These are phyloP conservation scores for Cepphus grylle DNA, from an alignment of 2,113 vertebrate species.

Conservation along the genomic window DNA sequence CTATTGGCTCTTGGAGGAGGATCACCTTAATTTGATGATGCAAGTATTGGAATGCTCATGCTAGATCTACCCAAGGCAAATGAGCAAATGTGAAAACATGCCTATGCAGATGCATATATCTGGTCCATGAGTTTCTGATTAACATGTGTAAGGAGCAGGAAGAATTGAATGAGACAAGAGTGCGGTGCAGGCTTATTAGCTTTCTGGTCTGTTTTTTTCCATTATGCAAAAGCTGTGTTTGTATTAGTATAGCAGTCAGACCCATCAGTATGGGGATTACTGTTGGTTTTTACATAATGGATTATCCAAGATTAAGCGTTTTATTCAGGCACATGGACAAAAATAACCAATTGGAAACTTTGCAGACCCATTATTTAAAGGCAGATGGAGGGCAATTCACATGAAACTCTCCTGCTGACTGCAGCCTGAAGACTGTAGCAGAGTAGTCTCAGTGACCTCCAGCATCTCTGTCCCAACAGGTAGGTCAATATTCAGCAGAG, in stretches of 20 bases:
- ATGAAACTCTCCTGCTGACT: background rate
- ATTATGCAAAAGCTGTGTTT: background rate
- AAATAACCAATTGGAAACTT: conserved; percentile 78
- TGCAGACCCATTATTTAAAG: conserved; percentile 77
- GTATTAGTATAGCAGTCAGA: conserved; percentile 45
- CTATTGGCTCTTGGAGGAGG: background rate
- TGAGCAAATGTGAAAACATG: background rate
- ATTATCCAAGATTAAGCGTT: conserved; percentile 83
- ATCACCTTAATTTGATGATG: background rate
- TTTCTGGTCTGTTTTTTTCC: background rate
- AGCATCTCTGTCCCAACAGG: background rate
- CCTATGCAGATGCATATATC: background rate
- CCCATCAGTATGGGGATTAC: conserved; percentile 77
- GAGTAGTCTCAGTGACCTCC: background rate
- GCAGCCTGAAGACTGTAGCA: background rate
- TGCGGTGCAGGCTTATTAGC: background rate
- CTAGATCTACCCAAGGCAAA: background rate
- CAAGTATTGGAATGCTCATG: background rate
- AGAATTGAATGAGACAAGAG: background rate
- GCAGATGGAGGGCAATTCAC: background rate
- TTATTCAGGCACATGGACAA: conserved; percentile 79
- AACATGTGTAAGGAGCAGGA: background rate
- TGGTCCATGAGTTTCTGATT: background rate
- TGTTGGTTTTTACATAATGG: conserved; percentile 75
- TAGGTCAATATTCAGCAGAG: background rate